These are phyloP conservation scores for Bursaphelenchus mucronatus DNA, from an alignment of 1,140 invertebrate species.

Conservation along the genomic window DNA sequence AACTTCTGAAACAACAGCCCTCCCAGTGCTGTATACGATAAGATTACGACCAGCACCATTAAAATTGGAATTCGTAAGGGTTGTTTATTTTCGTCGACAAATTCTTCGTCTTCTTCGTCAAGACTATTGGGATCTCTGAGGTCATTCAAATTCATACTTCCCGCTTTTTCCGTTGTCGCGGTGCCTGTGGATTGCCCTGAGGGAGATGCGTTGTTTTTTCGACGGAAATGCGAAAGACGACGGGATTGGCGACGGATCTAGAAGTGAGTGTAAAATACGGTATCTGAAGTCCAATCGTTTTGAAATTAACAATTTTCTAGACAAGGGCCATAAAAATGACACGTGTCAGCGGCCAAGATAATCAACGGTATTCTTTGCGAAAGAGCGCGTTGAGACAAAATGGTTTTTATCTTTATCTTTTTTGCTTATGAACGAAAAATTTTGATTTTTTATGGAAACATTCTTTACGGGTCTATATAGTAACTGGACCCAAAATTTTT, in stretches of 20 bases:
- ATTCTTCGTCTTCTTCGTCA: slow-evolving; percentile 38
- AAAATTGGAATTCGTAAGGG: slow-evolving; percentile 54
- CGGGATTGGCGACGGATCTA: slow-evolving; percentile 54
- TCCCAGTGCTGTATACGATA: slow-evolving; percentile 59
- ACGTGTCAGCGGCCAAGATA: too few relatives aligned
- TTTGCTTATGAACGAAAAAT: too few relatives aligned
- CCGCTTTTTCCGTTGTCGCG: slow-evolving; percentile 46
- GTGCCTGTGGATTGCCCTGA: slow-evolving; percentile 32
- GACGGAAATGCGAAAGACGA: slow-evolving; percentile 46
- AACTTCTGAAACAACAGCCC: slow-evolving; percentile 55
- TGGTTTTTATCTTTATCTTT: too few relatives aligned
- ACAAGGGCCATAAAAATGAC: too few relatives aligned
- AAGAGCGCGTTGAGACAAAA: too few relatives aligned
- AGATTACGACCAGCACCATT: slow-evolving; percentile 56
- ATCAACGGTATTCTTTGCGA: too few relatives aligned
- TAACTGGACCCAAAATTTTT: too few relatives aligned
- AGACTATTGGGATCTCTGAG: slow-evolving; percentile 16
- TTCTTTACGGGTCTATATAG: too few relatives aligned
- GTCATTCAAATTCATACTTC: slow-evolving; percentile 53
- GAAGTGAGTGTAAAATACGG: slow-evolving; percentile 6
- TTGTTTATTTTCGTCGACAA: slow-evolving; percentile 33
- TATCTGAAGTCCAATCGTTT: too few relatives aligned
- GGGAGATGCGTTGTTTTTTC: slow-evolving; percentile 38
- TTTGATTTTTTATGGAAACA: too few relatives aligned
- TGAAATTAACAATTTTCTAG: too few relatives aligned